These are phyloP conservation scores for Hetaerina titia DNA, from an alignment of 2,888 invertebrate genomes.

Conservation along the genomic window DNA sequence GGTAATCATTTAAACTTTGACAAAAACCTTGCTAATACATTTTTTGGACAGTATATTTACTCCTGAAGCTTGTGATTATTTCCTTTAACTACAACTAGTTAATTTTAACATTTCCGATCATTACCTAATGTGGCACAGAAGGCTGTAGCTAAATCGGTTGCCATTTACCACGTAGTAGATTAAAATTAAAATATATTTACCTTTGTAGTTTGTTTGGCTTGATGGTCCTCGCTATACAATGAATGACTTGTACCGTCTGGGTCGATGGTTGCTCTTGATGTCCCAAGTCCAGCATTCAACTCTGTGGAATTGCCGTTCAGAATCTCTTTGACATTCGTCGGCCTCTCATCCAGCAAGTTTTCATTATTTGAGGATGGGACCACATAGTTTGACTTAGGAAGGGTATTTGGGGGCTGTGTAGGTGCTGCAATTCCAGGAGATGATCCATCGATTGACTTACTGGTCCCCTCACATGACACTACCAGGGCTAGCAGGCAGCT, in stretches of 20 bases:
- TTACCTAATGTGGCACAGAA: no score
- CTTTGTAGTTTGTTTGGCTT: background rate
- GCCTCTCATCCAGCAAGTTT: background rate
- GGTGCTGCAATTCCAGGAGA: slow-evolving; percentile 46
- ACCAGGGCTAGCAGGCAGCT: slow-evolving; percentile 55
- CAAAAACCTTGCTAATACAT: background rate
- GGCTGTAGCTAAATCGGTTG: no score
- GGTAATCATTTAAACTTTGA: background rate
- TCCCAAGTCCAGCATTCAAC: background rate
- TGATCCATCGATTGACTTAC: slow-evolving; percentile 47
- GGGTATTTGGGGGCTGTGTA: slow-evolving; percentile 49
- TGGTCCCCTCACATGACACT: slow-evolving; percentile 60
- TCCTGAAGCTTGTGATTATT: background rate
- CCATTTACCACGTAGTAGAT: background rate
- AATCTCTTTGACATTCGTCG: background rate
- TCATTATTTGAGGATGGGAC: slow-evolving; percentile 5
- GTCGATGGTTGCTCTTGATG: slow-evolving; percentile 13
- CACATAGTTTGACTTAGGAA: slow-evolving; percentile 27
- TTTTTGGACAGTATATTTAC: background rate
- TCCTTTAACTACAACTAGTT: no score
- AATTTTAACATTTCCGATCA: no score
- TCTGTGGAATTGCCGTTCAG: slow-evolving; percentile 45
- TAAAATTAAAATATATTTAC: background rate
- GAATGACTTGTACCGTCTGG: background rate
- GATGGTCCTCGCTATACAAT: background rate